A percentile compares a stretch with the other conserved stretches of the same genome.
phyloP scores from a whole-genome alignment of 1,140 invertebrate genomes.

The Cecropterus lyciades region DNA sequence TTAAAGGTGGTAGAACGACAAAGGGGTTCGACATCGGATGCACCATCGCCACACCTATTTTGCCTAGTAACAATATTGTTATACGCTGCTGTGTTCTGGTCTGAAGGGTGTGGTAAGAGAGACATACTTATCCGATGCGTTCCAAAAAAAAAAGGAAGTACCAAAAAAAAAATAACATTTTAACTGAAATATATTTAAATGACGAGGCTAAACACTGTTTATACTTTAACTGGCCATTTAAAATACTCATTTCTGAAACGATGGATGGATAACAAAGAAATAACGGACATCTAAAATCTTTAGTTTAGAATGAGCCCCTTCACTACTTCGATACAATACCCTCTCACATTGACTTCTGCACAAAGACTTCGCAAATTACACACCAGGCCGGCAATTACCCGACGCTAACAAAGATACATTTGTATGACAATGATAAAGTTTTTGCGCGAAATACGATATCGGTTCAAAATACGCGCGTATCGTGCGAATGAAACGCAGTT shows the following conservation, averaged over 20 bases:
- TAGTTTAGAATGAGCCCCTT: constrained; percentile 19
- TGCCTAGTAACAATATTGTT: too few relatives aligned
- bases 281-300: constrained; percentile 28
- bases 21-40: too few relatives aligned
- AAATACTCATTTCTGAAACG: neutral
- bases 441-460: constrained; percentile 68
- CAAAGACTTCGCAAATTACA: constrained; percentile 74
- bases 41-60: too few relatives aligned
- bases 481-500: constrained; percentile 17
- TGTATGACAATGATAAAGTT: constrained; percentile 73
- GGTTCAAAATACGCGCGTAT: constrained; percentile 3
- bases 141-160: too few relatives aligned
- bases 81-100: too few relatives aligned
- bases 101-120: too few relatives aligned
- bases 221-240: neutral
- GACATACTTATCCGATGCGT: too few relatives aligned
- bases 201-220: too few relatives aligned
- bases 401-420: constrained; percentile 74
- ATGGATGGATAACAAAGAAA: constrained; percentile 2
- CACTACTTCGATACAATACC: constrained; percentile 43
- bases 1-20: too few relatives aligned
- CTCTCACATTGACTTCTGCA: constrained; percentile 56
- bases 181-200: too few relatives aligned
- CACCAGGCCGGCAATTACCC: constrained; percentile 68
- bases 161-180: too few relatives aligned